Percentiles rank a stretch among this genome's conserved stretches.
These are phyloP conservation scores for Pteropus rufus DNA, from an alignment of 2,797 vertebrate genomes.

Conservation along the genomic window DNA sequence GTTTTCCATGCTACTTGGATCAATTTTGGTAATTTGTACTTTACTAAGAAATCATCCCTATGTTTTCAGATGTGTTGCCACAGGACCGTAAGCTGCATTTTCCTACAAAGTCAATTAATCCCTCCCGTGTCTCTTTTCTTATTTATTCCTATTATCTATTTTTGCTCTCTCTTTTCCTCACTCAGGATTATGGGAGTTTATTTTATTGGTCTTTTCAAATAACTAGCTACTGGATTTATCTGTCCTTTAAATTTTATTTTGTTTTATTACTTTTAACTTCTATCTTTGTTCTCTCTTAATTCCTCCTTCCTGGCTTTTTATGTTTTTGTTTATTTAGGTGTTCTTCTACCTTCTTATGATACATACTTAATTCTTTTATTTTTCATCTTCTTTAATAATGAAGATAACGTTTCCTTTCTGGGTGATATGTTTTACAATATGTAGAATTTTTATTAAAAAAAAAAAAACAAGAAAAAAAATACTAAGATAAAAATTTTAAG, in stretches of 20 bases:
- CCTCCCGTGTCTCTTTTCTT: not conserved
- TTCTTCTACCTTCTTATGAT: not conserved
- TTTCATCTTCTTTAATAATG: not conserved
- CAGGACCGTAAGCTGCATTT: not conserved
- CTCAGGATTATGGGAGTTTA: not conserved
- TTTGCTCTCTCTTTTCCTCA: not conserved
- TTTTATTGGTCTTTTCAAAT: not conserved
- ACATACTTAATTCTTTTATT: not conserved
- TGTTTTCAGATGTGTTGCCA: not conserved
- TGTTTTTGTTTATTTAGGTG: not conserved
- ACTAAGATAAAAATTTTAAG: not conserved
- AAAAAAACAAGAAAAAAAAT: not conserved
- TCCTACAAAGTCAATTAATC: not conserved
- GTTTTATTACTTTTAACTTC: not conserved
- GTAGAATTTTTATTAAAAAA: not conserved
- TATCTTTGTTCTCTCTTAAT: not conserved
- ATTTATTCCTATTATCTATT: not conserved
- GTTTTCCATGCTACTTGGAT: not conserved
- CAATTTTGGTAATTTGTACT: not conserved
- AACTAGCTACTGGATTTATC: not conserved
- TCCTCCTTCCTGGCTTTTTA: not conserved
- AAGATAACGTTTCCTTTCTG: not conserved
- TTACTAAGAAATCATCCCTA: not conserved
- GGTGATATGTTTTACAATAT: not conserved
- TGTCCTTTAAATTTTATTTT: not conserved